Percentiles rank a stretch among this genome's conserved stretches.
Conservation (phyloP, 1,140 invertebrate genomes). For the Aphelenchoides besseyi region DNA sequence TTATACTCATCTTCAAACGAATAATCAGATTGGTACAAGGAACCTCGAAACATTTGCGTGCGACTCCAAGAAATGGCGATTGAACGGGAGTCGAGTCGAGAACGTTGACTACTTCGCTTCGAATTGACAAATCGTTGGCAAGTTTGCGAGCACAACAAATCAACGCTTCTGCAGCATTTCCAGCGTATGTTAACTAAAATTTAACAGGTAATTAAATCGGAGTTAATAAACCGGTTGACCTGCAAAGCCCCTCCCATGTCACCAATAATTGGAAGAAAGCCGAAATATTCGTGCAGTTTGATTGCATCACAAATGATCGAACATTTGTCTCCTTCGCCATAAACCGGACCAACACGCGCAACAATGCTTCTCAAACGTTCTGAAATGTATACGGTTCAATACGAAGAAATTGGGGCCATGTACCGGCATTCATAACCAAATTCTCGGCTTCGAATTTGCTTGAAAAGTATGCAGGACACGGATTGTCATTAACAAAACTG, state of each 20-base stretch:
- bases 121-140: slow-evolving; percentile 16
- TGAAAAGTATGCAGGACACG: slow-evolving; percentile 43
- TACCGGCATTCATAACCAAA: slow-evolving; percentile 21
- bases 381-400: slow-evolving; percentile 17
- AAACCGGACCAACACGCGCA: slow-evolving; percentile 40
- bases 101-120: slow-evolving; percentile 35
- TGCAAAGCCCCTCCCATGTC: slow-evolving; percentile 42
- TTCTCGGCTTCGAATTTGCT: slow-evolving; percentile 43
- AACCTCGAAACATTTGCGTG: background rate
- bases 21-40: background rate
- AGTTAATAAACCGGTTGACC: slow-evolving; percentile 23
- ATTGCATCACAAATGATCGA: slow-evolving; percentile 45
- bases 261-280: slow-evolving; percentile 36
- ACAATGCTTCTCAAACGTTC: slow-evolving; percentile 20
- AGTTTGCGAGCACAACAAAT: slow-evolving; percentile 36
- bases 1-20: slow-evolving; percentile 6
- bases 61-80: background rate
- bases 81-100: slow-evolving; percentile 39
- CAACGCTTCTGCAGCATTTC: slow-evolving; percentile 45
- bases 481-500: slow-evolving; percentile 22
- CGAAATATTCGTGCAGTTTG: slow-evolving; percentile 14
- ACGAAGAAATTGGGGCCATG: too few species aligned
- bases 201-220: background rate
- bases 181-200: slow-evolving; percentile 50
- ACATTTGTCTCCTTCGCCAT: slow-evolving; percentile 42